Evolutionary conservation across 2,113 vertebrate species (phyloP).

Genomic region (Saiga tatarica): DNA sequence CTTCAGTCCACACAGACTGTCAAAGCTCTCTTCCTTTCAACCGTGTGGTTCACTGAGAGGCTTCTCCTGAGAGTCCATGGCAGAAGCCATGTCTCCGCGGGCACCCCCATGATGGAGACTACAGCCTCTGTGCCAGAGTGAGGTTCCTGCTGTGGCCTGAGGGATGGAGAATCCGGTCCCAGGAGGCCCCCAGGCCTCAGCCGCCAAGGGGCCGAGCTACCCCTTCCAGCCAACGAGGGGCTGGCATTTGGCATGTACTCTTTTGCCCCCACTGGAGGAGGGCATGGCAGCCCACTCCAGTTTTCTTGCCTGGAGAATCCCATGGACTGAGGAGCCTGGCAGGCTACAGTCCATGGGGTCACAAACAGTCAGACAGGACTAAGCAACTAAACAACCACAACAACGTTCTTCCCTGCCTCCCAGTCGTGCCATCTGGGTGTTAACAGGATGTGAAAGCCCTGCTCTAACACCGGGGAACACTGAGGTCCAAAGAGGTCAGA

Average conservation of each 20-base stretch:
- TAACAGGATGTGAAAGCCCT: background rate
- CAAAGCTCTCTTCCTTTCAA: background rate
- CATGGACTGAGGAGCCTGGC: background rate
- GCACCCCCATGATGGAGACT: background rate
- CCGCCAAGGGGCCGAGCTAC: background rate
- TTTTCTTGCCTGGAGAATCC: background rate
- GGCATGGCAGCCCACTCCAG: background rate
- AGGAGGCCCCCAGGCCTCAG: background rate
- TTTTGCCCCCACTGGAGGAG: background rate
- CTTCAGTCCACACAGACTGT: background rate
- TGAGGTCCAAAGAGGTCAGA: background rate
- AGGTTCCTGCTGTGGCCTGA: background rate
- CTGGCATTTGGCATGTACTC: background rate
- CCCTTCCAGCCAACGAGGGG: background rate
- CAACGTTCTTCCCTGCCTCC: background rate
- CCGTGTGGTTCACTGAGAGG: background rate
- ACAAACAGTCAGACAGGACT: background rate
- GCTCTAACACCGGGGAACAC: background rate
- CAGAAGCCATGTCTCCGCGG: background rate
- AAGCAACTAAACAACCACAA: background rate
- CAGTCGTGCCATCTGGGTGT: background rate
- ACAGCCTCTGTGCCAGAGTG: background rate
- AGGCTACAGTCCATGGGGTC: background rate
- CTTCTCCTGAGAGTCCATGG: background rate
- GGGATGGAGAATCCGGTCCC: background rate